Base-by-base conservation (phyloP, 30 jellyfish, hydroid and myxozoan genomes). In the Aurelia aurita complex sp. Pacific region DNA sequence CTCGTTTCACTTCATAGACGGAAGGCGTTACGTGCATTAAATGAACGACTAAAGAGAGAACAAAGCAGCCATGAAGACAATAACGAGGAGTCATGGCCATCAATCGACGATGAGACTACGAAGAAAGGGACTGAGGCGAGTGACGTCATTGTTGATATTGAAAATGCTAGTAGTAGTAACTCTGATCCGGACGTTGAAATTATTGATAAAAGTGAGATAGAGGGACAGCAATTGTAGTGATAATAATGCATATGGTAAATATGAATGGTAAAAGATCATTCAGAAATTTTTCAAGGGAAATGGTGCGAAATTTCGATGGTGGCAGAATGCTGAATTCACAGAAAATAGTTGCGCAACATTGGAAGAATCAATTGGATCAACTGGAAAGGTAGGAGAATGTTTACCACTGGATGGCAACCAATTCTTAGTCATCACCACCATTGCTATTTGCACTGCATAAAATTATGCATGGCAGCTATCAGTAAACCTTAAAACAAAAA, bases 11-110 rank as follows among this genome's bases (percentile, higher is more conserved):
- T 10, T 80, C 77, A 18, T 72, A 95, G 99, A 83, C 88, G 95
- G 69, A 95, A 95, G 72, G 99, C 99, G 18, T 77, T 95, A 82
- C 97, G 99, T 54, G 99, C 99, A 16, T 80, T 95, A 53, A 95
- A 95, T 62, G 97, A 95, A 53, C 85, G 99, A 34, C 83, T 95
- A 81, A 87, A 67, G 19, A 81, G 73, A 64, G 91, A 85, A 86
- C 87, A 90, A 70, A 71, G 80, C 29, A 82, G 57, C 65, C 74
- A 69, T 5, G 83, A 83, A 34, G 90, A 87, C 9, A 81, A 80
- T 2, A 73, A 59, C 59, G 97, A 89, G 5, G 98, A 93, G 15
- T 82, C 60, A 18, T 95, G 99, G 99, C 99, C 99, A 13, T 83
- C 98, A 2, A 81, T 95, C 18, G 99, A 95, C 61, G 98, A 95